Evolutionary conservation across 2,797 vertebrate genomes (phyloP), one percentile per base, ranked within the genome.

Genomic region (Oreortyx pictus): DNA sequence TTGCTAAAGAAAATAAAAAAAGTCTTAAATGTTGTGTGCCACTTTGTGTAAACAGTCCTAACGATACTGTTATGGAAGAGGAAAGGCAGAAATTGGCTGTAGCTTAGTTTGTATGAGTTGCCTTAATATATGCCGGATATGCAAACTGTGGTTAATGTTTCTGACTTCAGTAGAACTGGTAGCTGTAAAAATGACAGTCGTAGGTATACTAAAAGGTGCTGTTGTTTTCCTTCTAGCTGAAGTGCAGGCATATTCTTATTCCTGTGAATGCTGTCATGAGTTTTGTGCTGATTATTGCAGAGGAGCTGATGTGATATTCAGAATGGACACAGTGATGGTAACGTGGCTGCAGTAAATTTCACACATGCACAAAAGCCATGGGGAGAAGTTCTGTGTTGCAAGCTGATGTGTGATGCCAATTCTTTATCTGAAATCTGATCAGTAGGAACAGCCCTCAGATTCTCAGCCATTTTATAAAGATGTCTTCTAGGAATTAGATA

Each of bases 391-490:
- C 39, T 8, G 1, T 62, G 33, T 66, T 86, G 66, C 71, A 72
- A 19, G 67, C 76, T 79, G 52, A 82, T 67, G 7, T 67, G 56
- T 52, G 23, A 5, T 91, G 74, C 57, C 77, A 88, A 76, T 91
- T 86, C 47, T 88, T 76, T 79, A 79, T 92, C 68, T 92, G 82
- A 92, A 81, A 79, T 84, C 39, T 65, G n/a, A 93, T 94, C 91
- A 92, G 70, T 72, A 91, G 50, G 29, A 88, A 50, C 64, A 81
- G 67, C 35, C 31, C 47, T 89, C 57, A 24, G 22, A 88, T 82
- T 52, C 77, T 94, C 52, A 91, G 62, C 39, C n/a, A 5, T 93
- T 92, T 96, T 88, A 92, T 81, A 94, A 91, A 94, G 68, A 77
- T 67, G 43, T 60, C 76, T 89, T 93, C 92, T 82, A 91, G 60